Evolutionary conservation across 2,888 invertebrate species (phyloP).

Genomic region (Ophion ventricosus): DNA sequence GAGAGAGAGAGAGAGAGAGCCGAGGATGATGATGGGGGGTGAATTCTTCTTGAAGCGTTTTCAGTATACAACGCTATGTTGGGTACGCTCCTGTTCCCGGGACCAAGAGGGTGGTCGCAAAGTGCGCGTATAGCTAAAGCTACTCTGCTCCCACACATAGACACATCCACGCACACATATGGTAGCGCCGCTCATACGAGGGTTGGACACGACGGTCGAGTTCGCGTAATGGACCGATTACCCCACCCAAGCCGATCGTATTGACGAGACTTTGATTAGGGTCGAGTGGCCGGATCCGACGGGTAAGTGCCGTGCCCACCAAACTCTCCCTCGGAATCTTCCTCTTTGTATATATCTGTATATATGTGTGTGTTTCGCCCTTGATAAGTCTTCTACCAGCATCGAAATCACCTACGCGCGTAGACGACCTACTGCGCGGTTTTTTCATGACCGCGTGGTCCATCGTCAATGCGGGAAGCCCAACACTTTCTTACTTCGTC

Average conservation of each 20-base stretch:
- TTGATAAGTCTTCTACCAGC: conserved; percentile 60
- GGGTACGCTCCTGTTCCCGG: conserved; percentile 4
- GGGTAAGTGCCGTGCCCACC: conserved; percentile 75
- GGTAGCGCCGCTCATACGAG: conserved; percentile 62
- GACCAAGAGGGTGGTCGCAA: conserved; percentile 46
- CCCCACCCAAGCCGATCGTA: conserved; percentile 81
- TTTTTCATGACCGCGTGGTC: conserved; percentile 1
- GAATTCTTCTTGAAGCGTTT: conserved; percentile 56
- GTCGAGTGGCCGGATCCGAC: conserved; percentile 83
- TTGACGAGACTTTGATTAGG: conserved; percentile 84
- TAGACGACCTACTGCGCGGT: background rate
- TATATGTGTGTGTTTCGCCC: conserved; percentile 17
- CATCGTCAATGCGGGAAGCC: too few relatives aligned
- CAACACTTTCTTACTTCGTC: too few relatives aligned
- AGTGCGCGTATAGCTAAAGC: conserved; percentile 6
- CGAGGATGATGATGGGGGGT: background rate
- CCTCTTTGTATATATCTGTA: background rate
- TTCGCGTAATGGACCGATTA: conserved; percentile 83
- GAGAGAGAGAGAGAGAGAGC: conserved; percentile 41
- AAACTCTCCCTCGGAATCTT: conserved; percentile 13
- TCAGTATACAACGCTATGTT: conserved; percentile 22
- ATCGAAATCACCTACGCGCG: conserved; percentile 40
- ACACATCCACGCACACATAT: background rate
- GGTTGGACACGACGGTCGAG: conserved; percentile 79
- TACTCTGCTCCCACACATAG: background rate